These are phyloP conservation scores for Tridacna crocea DNA, from an alignment of 2,888 invertebrate species.

Conservation along the genomic window DNA sequence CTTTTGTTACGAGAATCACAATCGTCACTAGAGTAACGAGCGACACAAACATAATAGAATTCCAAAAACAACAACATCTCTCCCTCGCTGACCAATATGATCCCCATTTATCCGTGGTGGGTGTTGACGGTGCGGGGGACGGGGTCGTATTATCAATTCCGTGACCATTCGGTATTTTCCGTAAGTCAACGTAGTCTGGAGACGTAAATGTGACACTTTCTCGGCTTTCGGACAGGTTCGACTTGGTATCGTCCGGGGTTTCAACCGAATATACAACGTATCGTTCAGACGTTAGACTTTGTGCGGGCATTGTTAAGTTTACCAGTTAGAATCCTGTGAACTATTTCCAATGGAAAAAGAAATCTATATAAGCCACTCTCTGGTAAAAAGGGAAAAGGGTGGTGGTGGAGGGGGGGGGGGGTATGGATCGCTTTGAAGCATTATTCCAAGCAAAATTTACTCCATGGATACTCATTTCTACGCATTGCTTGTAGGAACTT, in stretches of 20 bases:
- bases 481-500: no score
- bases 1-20: slow-evolving; percentile 51
- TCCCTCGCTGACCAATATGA: slow-evolving; percentile 60
- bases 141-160: slow-evolving; percentile 1
- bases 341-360: neutral
- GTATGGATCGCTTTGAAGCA: neutral
- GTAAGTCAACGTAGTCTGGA: slow-evolving; percentile 38
- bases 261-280: slow-evolving; percentile 55
- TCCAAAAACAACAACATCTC: slow-evolving; percentile 60
- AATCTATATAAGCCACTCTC: neutral
- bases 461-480: no score
- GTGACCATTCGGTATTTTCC: slow-evolving; percentile 29
- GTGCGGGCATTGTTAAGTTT: slow-evolving; percentile 39
- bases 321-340: neutral
- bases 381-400: neutral
- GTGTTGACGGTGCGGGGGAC: slow-evolving; percentile 46
- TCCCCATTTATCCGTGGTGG: slow-evolving; percentile 53
- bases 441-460: neutral
- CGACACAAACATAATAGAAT: slow-evolving; percentile 48
- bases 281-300: slow-evolving; percentile 37
- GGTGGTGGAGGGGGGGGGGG: neutral
- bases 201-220: slow-evolving; percentile 35
- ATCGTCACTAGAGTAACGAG: slow-evolving; percentile 45
- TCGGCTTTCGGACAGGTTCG: slow-evolving; percentile 27
- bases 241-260: slow-evolving; percentile 35